Evolutionary conservation across 2,888 invertebrate genomes (phyloP), one percentile per base, ranked within the genome.

Genomic region (Plebejus argus): DNA sequence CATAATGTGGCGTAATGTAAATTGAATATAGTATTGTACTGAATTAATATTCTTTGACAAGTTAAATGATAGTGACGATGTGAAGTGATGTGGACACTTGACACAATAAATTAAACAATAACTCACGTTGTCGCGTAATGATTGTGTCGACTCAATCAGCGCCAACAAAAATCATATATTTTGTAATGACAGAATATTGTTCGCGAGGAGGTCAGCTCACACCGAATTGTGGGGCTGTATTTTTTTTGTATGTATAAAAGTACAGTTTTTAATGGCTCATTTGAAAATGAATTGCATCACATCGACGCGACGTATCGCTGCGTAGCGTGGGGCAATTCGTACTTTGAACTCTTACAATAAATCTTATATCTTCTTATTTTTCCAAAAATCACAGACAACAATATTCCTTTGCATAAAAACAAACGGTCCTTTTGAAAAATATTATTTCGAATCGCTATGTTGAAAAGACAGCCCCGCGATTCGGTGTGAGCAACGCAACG

Each of bases 111-210:
- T 66, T 12, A 66, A 66, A 66, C 12, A 66, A 66, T 66, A 66
- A 66, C 61, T 66, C 28, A 66, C 10, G 4, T 12, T 12, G 23
- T 66, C 35, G 12, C 18, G 33, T 70, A 70, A 70, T 70, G 35
- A 70, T 35, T 70, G n/a, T 70, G 35, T 35, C 70, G n/a, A 70
- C 18, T 66, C 61, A 66, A 66, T 66, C 61, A 66, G 20, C 70
- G 70, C 70, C 18, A n/a, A 70, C 70, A 70, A n/a, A 70, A 70
- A 70, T 70, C 70, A 70, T 70, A 70, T 35, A 70, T 70, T 33
- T 70, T n/a, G 70, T 70, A 70, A 35, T 35, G 35, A n/a, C 70
- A 70, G 35, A 70, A 12, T 70, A 33, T 66, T 66, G 70, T 70
- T 70, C 33, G 33, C 10, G 28, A 70, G 70, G 23, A 33, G 53